Evolutionary conservation across 2,113 vertebrate species (phyloP).

Genomic region (Triplophysa tibetana): DNA sequence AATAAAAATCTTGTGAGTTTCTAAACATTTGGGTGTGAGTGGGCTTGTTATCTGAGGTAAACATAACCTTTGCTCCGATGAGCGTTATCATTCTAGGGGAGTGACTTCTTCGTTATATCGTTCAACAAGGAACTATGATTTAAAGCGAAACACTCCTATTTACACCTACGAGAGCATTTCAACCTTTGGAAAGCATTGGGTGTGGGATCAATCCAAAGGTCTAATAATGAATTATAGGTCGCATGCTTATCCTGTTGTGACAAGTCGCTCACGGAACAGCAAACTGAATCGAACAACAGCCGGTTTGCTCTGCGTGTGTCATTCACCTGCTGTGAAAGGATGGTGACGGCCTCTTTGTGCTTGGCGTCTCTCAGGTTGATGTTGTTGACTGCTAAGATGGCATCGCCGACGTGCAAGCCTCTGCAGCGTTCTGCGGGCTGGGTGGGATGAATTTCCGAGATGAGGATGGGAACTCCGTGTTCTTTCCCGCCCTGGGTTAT

Average conservation of each 20-base stretch:
- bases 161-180: neutral
- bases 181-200: constrained; percentile 1
- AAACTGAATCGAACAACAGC: neutral
- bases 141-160: neutral
- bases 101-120: too few relatives aligned
- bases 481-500: constrained; percentile 90
- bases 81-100: neutral
- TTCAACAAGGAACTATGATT: neutral
- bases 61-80: neutral
- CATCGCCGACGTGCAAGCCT: constrained; percentile 94
- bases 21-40: neutral
- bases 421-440: constrained; percentile 95
- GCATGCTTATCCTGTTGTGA: neutral
- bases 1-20: neutral
- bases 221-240: constrained; percentile 4
- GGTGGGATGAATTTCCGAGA: constrained; percentile 94
- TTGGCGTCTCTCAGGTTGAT: constrained; percentile 96
- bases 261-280: neutral
- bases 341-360: constrained; percentile 97
- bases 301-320: neutral
- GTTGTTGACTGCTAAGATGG: constrained; percentile 94
- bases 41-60: neutral
- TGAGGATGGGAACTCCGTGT: constrained; percentile 95
- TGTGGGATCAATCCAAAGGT: neutral
- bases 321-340: constrained; percentile 94